phyloP scores from a whole-genome alignment of 2,888 invertebrate species.

The Phragmatobia fuliginosa region DNA sequence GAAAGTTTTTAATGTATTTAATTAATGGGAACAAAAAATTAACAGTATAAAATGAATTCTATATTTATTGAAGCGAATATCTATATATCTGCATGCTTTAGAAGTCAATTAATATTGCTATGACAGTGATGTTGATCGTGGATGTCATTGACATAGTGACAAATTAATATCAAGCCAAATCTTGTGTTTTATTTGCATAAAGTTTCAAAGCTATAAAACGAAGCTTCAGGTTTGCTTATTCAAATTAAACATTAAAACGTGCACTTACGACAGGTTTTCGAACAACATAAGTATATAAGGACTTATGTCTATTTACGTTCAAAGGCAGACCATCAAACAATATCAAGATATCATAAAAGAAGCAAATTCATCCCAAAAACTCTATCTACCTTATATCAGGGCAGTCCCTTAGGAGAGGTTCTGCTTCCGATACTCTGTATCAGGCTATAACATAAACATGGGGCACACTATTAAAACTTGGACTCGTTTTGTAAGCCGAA shows the following conservation, averaged over 20 bases:
- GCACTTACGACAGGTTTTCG: not conserved
- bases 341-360: conserved; percentile 32
- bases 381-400: conserved; percentile 49
- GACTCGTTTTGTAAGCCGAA: conserved; percentile 86
- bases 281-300: not conserved
- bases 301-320: not conserved
- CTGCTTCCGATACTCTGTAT: conserved; percentile 64
- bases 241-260: not conserved
- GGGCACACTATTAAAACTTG: conserved; percentile 86
- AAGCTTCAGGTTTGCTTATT: no score
- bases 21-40: not conserved
- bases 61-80: no score
- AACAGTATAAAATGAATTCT: no score
- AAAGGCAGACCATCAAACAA: conserved; percentile 16
- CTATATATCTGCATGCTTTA: no score
- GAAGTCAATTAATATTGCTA: not conserved
- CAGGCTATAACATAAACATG: conserved; percentile 83
- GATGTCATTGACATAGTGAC: no score
- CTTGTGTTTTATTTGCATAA: no score
- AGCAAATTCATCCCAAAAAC: conserved; percentile 35
- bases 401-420: conserved; percentile 60
- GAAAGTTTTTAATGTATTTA: not conserved
- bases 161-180: no score
- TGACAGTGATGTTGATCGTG: no score
- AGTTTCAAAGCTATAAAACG: no score